Evolutionary conservation across 37 sponge, comb jelly and placozoan species (phyloP), one percentile per base, ranked within the genome.

Genomic region (Ephydatia muelleri): DNA sequence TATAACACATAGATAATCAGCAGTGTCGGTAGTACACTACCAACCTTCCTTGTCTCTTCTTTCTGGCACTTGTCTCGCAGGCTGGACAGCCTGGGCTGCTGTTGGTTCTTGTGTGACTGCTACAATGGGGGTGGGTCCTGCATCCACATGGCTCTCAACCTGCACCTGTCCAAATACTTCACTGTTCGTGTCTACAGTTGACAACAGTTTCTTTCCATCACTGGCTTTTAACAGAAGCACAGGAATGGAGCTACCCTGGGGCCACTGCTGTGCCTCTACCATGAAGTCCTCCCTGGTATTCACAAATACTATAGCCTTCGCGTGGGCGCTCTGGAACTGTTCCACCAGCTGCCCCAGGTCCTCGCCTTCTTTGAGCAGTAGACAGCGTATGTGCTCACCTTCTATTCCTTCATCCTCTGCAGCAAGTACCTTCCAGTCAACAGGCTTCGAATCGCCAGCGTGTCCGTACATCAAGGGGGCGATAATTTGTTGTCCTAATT

Each of bases 191-290:
- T 89, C 79, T 0, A 89, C 47, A 31, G n/a, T 79, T 32, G 47
- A 32, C 37, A 68, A 35, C 33, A 90, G 67, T 22, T 23, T 28
- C 32, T 68, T 32, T 26, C 90, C 90, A 38, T 90, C 90, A 76
- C 71, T 49, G 34, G 68, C 23, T 6, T 37, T 72, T 47, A 90
- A n/a, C 27, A 90, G 26, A 23, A 84, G 30, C 26, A 90, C 67
- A 26, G 85, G 90, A 21, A 31, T 79, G 32, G 23, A 34, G 19
- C 49, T 23, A 1, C 12, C 9, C 29, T 31, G 27, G 5, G 28
- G 64, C 49, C 26, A 30, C 30, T 49, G 48, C 25, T 38, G 80
- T 57, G 57, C 57, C 57, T 57, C 13, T 11, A 79, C 65, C 12
- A 23, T 16, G 6, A 49, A 66, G 65, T 31, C 30, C 40, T 79